These are phyloP conservation scores for Drosophila erecta DNA, from an alignment of 1,140 invertebrate species.

Conservation along the genomic window DNA sequence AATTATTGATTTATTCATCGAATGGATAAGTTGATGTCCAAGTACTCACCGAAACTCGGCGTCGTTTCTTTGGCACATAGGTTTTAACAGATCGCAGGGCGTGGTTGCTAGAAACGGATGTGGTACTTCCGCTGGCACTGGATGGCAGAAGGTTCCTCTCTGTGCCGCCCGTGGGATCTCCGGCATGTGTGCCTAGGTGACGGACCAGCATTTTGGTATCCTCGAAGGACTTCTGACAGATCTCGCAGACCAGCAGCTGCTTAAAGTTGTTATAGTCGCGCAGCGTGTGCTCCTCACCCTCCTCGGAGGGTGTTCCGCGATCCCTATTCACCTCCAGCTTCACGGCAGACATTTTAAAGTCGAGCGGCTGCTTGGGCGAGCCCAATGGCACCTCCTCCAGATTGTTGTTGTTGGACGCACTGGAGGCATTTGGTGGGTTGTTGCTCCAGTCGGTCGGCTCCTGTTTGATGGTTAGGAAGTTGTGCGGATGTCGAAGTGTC, in stretches of 20 bases:
- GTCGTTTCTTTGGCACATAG: slow-evolving; percentile 86
- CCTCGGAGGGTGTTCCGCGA: slow-evolving; percentile 43
- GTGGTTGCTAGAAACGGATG: slow-evolving; percentile 49
- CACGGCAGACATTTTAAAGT: slow-evolving; percentile 74
- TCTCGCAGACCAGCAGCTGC: slow-evolving; percentile 91
- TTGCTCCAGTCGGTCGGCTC: slow-evolving; percentile 86
- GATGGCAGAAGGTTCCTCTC: slow-evolving; percentile 18
- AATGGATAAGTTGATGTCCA: neutral
- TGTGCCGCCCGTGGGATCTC: slow-evolving; percentile 73
- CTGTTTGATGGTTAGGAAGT: slow-evolving; percentile 86
- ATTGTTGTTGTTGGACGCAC: slow-evolving; percentile 55
- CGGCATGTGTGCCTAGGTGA: slow-evolving; percentile 90
- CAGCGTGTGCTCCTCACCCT: slow-evolving; percentile 67
- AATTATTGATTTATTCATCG: neutral
- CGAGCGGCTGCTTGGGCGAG: slow-evolving; percentile 74
- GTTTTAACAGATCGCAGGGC: slow-evolving; percentile 85
- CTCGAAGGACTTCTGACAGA: slow-evolving; percentile 93
- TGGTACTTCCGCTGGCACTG: slow-evolving; percentile 44
- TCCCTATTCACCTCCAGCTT: slow-evolving; percentile 67
- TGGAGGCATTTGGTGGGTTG: slow-evolving; percentile 58
- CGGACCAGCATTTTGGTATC: slow-evolving; percentile 92
- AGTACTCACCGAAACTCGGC: slow-evolving; percentile 85
- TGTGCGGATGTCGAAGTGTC: slow-evolving; percentile 73
- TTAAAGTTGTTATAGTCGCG: slow-evolving; percentile 76
- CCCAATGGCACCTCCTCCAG: slow-evolving; percentile 39